Base-by-base conservation (phyloP, 2,797 vertebrate genomes). In the Onychomys arenicola region DNA sequence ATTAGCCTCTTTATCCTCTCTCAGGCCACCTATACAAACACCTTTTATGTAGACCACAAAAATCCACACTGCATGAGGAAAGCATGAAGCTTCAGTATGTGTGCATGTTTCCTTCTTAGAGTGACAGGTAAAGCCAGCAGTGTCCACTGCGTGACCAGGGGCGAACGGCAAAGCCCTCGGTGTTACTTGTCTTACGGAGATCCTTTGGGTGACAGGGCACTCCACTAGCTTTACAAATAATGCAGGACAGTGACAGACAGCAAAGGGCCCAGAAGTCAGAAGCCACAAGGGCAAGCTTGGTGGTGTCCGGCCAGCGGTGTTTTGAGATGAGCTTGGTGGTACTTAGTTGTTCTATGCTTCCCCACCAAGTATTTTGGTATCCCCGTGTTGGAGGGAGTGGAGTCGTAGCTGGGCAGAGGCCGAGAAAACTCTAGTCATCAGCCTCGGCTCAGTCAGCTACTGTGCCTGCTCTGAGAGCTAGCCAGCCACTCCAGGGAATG, bases 321-420 rank as follows among this genome's bases (percentile, higher is more conserved):
- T 57, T 27, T 65, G 67, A 65, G 29, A 34, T 34, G 52, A 55
- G 9, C 40, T 75, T 89, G 67, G 82, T 1, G 0, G 25, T 81
- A 93, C 83, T 94, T 89, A 49, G n/a, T 77, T 82, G 59, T 82
- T 63, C 32, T 37, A 37, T 55, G n/a, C 40, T 91, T 84, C 75
- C 40, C 57, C 21, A 83, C 29, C 76, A 89, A 49, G 8, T 85
- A 75, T 67, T 92, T 90, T 65, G 93, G 55, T 65, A 10, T 6
- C 89, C 16, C 46, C 49, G 13, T 32, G 5, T 25, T 32, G 43
- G 34, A 37, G 43, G 52, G 69, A 40, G 77, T 40, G 57, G 67
- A 90, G 32, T 93, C 7, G 10, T 8, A 43, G 37, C 37, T 29
- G 40, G 46, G 73, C 3, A 46, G 43, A 75, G 46, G 23, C 76